Evolutionary conservation across 2,113 vertebrate species (phyloP).

Genomic region (Mormoops blainvillei): DNA sequence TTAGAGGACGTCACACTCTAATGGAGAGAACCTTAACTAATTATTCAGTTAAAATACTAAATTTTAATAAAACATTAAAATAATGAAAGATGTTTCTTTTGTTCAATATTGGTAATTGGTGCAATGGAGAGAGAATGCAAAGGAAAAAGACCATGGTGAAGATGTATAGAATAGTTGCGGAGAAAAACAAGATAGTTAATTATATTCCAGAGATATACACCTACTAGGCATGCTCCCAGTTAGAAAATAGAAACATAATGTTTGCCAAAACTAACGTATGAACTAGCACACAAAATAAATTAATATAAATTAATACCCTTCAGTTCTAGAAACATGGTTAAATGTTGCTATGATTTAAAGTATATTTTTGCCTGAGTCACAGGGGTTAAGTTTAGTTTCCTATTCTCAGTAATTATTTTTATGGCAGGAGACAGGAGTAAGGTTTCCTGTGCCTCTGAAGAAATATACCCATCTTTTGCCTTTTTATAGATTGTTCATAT

Average conservation of each 20-base stretch:
- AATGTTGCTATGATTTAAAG: background rate
- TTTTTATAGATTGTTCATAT: background rate
- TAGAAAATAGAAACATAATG: background rate
- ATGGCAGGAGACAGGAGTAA: background rate
- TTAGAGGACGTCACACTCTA: background rate
- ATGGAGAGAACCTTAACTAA: background rate
- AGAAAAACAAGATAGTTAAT: background rate
- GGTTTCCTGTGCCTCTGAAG: background rate
- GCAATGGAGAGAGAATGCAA: background rate
- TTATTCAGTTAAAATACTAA: background rate
- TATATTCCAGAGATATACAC: background rate
- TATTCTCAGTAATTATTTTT: background rate
- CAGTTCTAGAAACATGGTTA: background rate
- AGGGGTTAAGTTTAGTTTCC: background rate
- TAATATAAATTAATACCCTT: background rate
- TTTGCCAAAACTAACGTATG: background rate
- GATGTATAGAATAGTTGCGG: background rate
- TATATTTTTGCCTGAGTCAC: background rate
- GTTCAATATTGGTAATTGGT: background rate
- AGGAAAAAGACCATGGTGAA: background rate
- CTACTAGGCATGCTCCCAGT: background rate
- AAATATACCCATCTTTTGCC: background rate
- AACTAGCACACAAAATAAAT: background rate
- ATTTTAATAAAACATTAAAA: slow-evolving; percentile 12
- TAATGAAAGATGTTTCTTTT: background rate